A percentile compares a stretch with the other conserved stretches of the same genome.
Conservation (phyloP, 2,113 vertebrate species). For the Bufo bufo region DNA sequence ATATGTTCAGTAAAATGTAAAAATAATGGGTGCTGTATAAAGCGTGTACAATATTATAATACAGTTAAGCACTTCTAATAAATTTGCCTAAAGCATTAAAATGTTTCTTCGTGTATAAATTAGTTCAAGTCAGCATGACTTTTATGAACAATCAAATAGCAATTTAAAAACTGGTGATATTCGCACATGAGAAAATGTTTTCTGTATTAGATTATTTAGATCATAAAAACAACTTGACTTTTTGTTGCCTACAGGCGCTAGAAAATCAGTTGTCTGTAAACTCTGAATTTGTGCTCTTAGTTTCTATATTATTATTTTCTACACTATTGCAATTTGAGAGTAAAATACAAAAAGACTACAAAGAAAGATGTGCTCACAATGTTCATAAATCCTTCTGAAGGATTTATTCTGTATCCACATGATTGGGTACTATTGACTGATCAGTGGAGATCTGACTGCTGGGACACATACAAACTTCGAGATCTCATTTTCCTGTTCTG, state of each 20-base stretch:
- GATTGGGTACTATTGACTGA: too few species aligned
- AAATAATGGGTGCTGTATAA: constrained; percentile 9
- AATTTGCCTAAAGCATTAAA: constrained; percentile 50
- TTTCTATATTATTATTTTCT: too few species aligned
- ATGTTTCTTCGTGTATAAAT: constrained; percentile 49
- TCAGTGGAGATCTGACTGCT: too few species aligned
- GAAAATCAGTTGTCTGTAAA: constrained; percentile 46
- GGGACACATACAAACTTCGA: too few species aligned
- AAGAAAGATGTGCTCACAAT: neutral
- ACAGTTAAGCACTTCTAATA: constrained; percentile 40
- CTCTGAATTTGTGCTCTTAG: constrained; percentile 40
- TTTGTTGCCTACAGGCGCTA: constrained; percentile 34
- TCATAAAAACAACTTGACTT: constrained; percentile 52
- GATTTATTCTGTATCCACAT: too few species aligned
- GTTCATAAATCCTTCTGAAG: too few species aligned
- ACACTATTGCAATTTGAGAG: constrained; percentile 1
- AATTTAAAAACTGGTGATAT: constrained; percentile 55
- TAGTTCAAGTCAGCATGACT: constrained; percentile 56
- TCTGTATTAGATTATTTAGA: constrained; percentile 53
- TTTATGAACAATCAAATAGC: constrained; percentile 58
- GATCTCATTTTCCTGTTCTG: too few species aligned
- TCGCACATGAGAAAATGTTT: constrained; percentile 50
- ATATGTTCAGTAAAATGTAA: constrained; percentile 14
- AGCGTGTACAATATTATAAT: constrained; percentile 29
- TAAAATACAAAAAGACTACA: neutral